Percentiles rank a stretch among this genome's conserved stretches.
phyloP scores from a whole-genome alignment of 2,888 invertebrate genomes.

The Parnassius smintheus region DNA sequence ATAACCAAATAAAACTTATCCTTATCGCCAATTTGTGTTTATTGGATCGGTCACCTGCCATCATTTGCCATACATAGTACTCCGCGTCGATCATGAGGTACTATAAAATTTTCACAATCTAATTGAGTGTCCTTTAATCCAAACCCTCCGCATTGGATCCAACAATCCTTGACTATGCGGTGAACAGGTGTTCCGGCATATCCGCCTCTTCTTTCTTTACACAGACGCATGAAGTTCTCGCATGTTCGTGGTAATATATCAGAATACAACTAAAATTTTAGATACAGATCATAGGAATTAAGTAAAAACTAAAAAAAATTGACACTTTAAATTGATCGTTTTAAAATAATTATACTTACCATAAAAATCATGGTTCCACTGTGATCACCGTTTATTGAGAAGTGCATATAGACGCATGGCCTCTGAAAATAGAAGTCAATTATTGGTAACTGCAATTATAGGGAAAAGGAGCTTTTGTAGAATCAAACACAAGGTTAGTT shows the following conservation, averaged over 20 bases:
- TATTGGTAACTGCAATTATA: neutral
- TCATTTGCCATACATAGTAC: slow-evolving; percentile 87
- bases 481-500: too few species aligned
- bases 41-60: slow-evolving; percentile 61
- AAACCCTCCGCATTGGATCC: slow-evolving; percentile 86
- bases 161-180: slow-evolving; percentile 84
- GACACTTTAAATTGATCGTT: neutral
- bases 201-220: slow-evolving; percentile 66
- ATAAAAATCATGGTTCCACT: slow-evolving; percentile 80
- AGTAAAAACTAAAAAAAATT: neutral
- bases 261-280: slow-evolving; percentile 71
- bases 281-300: neutral
- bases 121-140: slow-evolving; percentile 60
- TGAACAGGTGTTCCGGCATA: slow-evolving; percentile 82
- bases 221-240: slow-evolving; percentile 80
- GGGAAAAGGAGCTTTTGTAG: neutral
- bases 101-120: slow-evolving; percentile 84
- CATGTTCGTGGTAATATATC: slow-evolving; percentile 82
- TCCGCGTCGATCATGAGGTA: slow-evolving; percentile 84
- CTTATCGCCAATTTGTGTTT: too few species aligned
- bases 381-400: slow-evolving; percentile 66
- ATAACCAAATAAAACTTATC: too few species aligned
- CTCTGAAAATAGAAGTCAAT: slow-evolving; percentile 67
- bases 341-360: slow-evolving; percentile 59
- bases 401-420: slow-evolving; percentile 77